Conservation (phyloP, 2,888 invertebrate genomes). For the Hesperia comma region DNA sequence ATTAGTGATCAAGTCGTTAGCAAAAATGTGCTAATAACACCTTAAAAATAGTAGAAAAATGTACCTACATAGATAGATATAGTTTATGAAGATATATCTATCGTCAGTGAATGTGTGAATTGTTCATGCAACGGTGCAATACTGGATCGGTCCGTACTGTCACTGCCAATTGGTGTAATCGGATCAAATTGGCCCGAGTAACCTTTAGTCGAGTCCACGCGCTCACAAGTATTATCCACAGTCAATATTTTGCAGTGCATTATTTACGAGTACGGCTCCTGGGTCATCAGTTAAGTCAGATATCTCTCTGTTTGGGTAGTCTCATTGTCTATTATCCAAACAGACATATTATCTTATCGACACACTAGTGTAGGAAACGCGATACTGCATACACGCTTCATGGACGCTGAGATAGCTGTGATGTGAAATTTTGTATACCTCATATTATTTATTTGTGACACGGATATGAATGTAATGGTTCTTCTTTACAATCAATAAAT, state of each 20-base stretch:
- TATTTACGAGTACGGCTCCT: conserved; percentile 47
- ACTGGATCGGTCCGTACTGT: conserved; percentile 39
- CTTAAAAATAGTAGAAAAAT: background rate
- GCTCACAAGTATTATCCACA: conserved; percentile 45
- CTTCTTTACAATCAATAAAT: background rate
- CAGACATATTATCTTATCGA: conserved; percentile 72
- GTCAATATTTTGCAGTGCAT: conserved; percentile 42
- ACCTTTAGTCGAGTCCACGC: conserved; percentile 46
- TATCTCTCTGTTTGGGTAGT: conserved; percentile 58
- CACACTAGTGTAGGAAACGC: conserved; percentile 65
- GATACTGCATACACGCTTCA: conserved; percentile 59
- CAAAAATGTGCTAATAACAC: background rate
- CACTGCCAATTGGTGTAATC: conserved; percentile 66
- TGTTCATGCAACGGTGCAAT: conserved; percentile 21
- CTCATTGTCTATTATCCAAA: conserved; percentile 68
- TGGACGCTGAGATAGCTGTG: conserved; percentile 51
- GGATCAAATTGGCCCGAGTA: conserved; percentile 58
- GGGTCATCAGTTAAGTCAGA: conserved; percentile 52
- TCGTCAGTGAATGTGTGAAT: conserved; percentile 23
- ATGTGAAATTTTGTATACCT: conserved; percentile 53
- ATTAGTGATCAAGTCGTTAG: conserved; percentile 8
- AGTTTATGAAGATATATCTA: background rate
- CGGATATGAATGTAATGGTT: conserved; percentile 40
- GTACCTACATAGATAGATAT: no score
- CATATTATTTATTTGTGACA: conserved; percentile 36